Percentiles rank a stretch among this genome's conserved stretches.
These are phyloP conservation scores for Apamea crenata DNA, from an alignment of 2,888 invertebrate genomes.

Conservation along the genomic window DNA sequence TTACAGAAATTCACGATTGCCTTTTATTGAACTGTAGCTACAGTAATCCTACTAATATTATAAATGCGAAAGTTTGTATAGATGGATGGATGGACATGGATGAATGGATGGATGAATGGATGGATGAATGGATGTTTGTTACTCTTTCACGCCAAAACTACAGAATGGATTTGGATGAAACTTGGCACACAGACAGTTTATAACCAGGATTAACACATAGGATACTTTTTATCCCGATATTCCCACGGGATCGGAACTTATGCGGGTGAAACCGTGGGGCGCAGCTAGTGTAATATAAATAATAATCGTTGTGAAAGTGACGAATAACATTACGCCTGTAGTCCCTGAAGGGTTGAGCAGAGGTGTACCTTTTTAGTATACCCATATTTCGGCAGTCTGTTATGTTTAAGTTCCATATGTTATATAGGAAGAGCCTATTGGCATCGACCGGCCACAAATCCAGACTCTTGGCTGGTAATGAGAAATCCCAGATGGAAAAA, in stretches of 20 bases:
- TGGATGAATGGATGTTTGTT: too few relatives aligned
- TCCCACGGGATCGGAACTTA: too few relatives aligned
- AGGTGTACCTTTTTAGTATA: not conserved
- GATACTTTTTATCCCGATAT: too few relatives aligned
- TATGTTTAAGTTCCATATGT: not conserved
- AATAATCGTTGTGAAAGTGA: not conserved
- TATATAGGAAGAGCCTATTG: not conserved
- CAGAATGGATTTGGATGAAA: too few relatives aligned
- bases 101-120: too few relatives aligned
- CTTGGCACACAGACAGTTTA: too few relatives aligned
- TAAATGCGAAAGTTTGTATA: too few relatives aligned
- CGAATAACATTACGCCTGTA: not conserved
- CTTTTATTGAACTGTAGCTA: constrained; percentile 7
- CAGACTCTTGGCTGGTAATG: not conserved
- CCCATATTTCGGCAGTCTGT: not conserved
- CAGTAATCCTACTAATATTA: not conserved
- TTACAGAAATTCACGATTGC: constrained; percentile 21
- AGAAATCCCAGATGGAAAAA: not conserved
- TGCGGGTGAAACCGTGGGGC: too few relatives aligned
- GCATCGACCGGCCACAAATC: not conserved
- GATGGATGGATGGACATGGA: too few relatives aligned
- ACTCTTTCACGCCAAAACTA: too few relatives aligned
- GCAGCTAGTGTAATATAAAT: constrained; percentile 1
- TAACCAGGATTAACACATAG: too few relatives aligned
- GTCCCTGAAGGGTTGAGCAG: not conserved